phyloP scores from a whole-genome alignment of 2,888 invertebrate species.

The Platynereis dumerilii region DNA sequence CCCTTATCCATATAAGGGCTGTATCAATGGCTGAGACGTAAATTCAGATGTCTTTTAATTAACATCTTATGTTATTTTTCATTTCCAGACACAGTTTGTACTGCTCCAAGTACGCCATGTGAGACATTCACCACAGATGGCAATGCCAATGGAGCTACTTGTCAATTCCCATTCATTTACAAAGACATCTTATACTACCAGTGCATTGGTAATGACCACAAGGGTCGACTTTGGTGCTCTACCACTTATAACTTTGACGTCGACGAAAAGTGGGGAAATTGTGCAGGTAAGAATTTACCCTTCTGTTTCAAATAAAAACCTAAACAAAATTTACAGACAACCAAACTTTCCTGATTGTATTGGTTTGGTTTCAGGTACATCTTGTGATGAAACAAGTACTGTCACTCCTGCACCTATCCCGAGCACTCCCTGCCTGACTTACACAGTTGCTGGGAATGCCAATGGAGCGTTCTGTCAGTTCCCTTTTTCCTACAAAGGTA shows the following conservation, averaged over 20 bases:
- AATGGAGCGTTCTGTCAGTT: constrained; percentile 14
- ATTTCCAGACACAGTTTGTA: too few relatives aligned
- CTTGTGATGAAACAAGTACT: neutral
- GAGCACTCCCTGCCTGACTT: neutral
- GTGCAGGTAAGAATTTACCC: too few relatives aligned
- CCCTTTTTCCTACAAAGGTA: constrained; percentile 19
- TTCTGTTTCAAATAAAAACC: neutral
- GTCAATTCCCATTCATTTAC: constrained; percentile 21
- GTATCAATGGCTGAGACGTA: too few relatives aligned
- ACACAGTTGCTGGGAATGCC: constrained; percentile 19
- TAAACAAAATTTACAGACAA: too few relatives aligned
- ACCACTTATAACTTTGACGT: constrained; percentile 20
- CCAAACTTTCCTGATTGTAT: too few relatives aligned
- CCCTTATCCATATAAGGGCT: too few relatives aligned
- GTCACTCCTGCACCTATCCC: neutral
- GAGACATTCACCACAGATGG: constrained; percentile 12
- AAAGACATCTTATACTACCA: neutral
- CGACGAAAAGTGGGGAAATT: constrained; percentile 15
- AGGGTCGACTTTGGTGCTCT: constrained; percentile 16
- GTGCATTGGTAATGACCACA: constrained; percentile 5
- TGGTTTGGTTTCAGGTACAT: neutral
- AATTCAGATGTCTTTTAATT: too few relatives aligned
- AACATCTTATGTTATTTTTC: too few relatives aligned
- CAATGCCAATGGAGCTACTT: constrained; percentile 16
- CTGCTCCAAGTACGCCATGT: neutral